A percentile compares a stretch with the other conserved stretches of the same genome.
Evolutionary conservation across 2,113 vertebrate species (phyloP).

Genomic region (Paramisgurnus dabryanus): DNA sequence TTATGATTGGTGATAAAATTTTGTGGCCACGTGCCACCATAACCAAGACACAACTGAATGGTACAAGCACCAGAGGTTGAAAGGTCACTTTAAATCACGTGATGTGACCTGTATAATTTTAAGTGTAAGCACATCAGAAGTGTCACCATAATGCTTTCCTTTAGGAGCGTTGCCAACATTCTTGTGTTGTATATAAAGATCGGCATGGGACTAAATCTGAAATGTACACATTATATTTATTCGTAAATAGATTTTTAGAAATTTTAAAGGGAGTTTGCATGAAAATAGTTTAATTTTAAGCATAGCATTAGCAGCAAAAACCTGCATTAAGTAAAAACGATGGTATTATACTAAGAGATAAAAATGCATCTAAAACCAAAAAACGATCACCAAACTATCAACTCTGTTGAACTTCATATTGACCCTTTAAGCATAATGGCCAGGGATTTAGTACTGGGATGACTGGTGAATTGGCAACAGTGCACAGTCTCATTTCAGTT

Average conservation of each 20-base stretch:
- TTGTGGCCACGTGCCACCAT: neutral
- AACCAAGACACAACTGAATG: neutral
- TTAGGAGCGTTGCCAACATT: neutral
- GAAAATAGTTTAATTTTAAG: neutral
- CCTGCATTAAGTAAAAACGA: neutral
- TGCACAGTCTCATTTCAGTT: slow-evolving; percentile 21
- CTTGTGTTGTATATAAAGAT: neutral
- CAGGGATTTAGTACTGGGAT: slow-evolving; percentile 16
- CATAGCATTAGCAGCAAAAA: neutral
- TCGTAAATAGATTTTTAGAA: neutral
- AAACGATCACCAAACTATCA: neutral
- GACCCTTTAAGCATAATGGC: slow-evolving; percentile 4
- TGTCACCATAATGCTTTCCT: neutral
- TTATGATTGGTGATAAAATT: neutral
- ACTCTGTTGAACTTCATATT: slow-evolving; percentile 1
- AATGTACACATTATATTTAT: neutral
- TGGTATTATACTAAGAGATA: neutral
- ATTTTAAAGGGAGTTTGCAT: neutral
- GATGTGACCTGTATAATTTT: neutral
- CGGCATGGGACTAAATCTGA: slow-evolving; percentile 5
- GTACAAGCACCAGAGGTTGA: slow-evolving; percentile 26
- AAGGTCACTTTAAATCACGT: neutral
- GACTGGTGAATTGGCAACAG: slow-evolving; percentile 14
- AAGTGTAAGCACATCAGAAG: neutral
- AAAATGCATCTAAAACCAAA: neutral